These are phyloP conservation scores for Rattus rattus DNA, from an alignment of 2,113 vertebrate species.

Conservation along the genomic window DNA sequence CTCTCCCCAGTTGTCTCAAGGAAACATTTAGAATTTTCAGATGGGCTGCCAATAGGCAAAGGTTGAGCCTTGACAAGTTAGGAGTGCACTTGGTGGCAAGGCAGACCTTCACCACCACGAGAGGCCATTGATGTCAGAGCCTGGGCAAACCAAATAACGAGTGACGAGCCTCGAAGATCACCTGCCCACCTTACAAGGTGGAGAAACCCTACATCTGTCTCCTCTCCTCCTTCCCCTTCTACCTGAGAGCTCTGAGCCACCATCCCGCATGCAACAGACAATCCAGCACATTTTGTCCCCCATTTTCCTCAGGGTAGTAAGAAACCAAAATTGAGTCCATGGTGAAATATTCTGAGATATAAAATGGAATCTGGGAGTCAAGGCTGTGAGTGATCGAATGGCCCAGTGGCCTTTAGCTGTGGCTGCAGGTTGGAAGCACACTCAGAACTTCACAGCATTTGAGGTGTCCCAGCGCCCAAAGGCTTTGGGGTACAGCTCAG, in stretches of 20 bases:
- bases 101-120: background rate
- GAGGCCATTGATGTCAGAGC: background rate
- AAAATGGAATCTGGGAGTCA: background rate
- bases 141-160: background rate
- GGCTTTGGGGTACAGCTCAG: background rate
- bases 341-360: background rate
- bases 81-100: background rate
- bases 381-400: background rate
- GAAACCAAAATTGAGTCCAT: background rate
- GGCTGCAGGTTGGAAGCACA: background rate
- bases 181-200: background rate
- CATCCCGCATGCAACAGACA: background rate
- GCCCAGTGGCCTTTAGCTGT: background rate
- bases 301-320: background rate
- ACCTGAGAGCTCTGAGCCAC: background rate
- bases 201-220: background rate
- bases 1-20: background rate
- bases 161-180: background rate
- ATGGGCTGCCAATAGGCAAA: background rate
- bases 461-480: background rate
- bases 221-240: background rate
- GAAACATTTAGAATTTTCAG: background rate
- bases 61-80: background rate
- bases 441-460: background rate
- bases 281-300: background rate